Evolutionary conservation across 2,113 vertebrate genomes (phyloP), one percentile per base, ranked within the genome.

Genomic region (Corapipo altera): DNA sequence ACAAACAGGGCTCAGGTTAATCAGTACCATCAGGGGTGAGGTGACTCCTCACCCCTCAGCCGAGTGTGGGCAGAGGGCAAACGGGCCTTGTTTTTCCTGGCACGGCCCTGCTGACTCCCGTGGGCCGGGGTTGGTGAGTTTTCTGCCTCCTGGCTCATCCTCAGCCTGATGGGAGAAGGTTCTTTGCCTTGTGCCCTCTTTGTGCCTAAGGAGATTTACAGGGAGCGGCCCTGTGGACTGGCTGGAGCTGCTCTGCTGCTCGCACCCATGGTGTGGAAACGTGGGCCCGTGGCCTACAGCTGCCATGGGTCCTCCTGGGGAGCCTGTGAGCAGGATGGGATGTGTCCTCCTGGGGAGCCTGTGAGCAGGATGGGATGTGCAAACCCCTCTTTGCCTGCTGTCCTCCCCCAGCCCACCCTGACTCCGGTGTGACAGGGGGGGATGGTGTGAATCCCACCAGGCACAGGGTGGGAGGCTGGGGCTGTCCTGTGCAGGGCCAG

Each of bases 391-490:
- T 18, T n/a, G 15, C 33, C 49, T 39, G 46, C 41, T 15, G n/a
- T 35, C 19, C 12, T 17, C n/a, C 30, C 33, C 48, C 69, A 35
- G 59, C 65, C 52, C 52, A 6, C 12, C 49, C 51, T 2, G 3
- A 8, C 6, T 32, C 49, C 0, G 2, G 21, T 27, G 19, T 0
- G 5, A 17, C 30, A 5, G 3, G 0, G 22, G 22, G 15, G 16
- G 33, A 8, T 11, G 12, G 5, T 9, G 37, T 39, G 33, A n/a
- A n/a, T n/a, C 70, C 5, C 52, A 23, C 22, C 32, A 27, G 58
- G 43, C n/a, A 43, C 26, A 1, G 4, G 32, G 10, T 58, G 61
- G 33, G 33, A 21, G 44, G 11, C 12, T 30, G 37, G 52, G 27
- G 11, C 19, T 24, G 69, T 74, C n/a, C 70, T 69, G 15, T 69